Evolutionary conservation across 35 echinoderm and acorn worm genomes (phyloP).

Genomic region (Stichopus chloronotus): DNA sequence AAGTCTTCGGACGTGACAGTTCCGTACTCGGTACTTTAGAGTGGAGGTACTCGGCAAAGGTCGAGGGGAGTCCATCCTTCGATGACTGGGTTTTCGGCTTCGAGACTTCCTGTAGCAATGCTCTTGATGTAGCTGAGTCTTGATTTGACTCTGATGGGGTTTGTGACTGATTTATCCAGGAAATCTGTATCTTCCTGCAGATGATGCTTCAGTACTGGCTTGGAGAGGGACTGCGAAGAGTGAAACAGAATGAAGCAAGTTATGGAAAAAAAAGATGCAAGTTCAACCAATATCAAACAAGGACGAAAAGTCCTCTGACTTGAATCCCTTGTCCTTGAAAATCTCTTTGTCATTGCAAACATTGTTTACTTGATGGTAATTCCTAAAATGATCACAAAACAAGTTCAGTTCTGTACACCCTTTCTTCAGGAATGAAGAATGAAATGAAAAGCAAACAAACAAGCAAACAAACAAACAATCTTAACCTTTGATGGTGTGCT

Average conservation of each 20-base stretch:
- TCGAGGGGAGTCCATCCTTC: background rate
- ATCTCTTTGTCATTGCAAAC: no score
- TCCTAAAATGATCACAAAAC: no score
- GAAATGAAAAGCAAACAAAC: background rate
- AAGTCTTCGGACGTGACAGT: constrained; percentile 20
- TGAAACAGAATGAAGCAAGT: background rate
- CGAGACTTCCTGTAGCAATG: constrained; percentile 58
- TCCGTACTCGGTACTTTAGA: constrained; percentile 8
- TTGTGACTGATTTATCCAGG: constrained; percentile 72
- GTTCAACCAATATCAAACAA: background rate
- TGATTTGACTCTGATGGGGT: constrained; percentile 73
- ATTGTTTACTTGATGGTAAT: no score
- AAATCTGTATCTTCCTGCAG: constrained; percentile 50
- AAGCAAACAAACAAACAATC: constrained; percentile 18
- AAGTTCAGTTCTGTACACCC: no score
- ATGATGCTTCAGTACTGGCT: constrained; percentile 40
- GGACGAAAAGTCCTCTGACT: no score
- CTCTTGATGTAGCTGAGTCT: constrained; percentile 48
- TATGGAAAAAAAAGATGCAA: background rate
- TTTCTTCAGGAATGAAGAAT: no score
- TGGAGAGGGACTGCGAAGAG: constrained; percentile 54
- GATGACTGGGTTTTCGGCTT: background rate
- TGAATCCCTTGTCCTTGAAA: no score
- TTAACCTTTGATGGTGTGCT: background rate
- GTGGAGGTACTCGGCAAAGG: constrained; percentile 32